phyloP scores from a whole-genome alignment of 2,888 invertebrate genomes.

The Gastrophysa polygoni region DNA sequence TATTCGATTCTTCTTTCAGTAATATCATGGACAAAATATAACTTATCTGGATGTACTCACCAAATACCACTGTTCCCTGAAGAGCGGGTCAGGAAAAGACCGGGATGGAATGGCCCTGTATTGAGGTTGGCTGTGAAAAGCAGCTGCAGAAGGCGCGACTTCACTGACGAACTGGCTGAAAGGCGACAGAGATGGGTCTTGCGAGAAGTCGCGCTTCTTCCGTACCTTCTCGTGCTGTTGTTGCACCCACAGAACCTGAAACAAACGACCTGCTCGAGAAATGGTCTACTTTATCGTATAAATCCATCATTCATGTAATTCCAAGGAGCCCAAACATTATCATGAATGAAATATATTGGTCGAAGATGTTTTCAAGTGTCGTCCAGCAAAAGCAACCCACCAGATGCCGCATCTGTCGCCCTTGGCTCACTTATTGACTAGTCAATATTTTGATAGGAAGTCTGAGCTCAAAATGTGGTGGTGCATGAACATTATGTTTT shows the following conservation, averaged over 20 bases:
- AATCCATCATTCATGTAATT: no score
- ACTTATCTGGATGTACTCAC: slow-evolving; percentile 69
- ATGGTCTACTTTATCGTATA: no score
- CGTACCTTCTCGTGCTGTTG: slow-evolving; percentile 91
- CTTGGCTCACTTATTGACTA: no score
- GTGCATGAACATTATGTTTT: no score
- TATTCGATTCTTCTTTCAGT: no score
- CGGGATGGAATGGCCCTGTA: slow-evolving; percentile 51
- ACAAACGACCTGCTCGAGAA: slow-evolving; percentile 30
- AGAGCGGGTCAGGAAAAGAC: slow-evolving; percentile 88
- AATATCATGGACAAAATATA: background rate
- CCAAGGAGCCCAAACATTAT: no score
- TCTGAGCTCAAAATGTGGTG: no score
- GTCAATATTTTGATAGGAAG: no score
- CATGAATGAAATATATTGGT: no score
- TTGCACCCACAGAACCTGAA: slow-evolving; percentile 90
- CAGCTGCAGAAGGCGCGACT: slow-evolving; percentile 58
- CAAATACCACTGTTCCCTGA: slow-evolving; percentile 97
- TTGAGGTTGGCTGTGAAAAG: slow-evolving; percentile 55
- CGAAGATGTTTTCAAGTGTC: no score
- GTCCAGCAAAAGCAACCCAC: no score
- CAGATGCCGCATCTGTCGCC: no score
- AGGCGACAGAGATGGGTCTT: slow-evolving; percentile 61
- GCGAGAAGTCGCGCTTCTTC: slow-evolving; percentile 82
- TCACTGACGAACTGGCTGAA: slow-evolving; percentile 58